Conservation (phyloP, 2,113 vertebrate species). For the Bucco capensis region DNA sequence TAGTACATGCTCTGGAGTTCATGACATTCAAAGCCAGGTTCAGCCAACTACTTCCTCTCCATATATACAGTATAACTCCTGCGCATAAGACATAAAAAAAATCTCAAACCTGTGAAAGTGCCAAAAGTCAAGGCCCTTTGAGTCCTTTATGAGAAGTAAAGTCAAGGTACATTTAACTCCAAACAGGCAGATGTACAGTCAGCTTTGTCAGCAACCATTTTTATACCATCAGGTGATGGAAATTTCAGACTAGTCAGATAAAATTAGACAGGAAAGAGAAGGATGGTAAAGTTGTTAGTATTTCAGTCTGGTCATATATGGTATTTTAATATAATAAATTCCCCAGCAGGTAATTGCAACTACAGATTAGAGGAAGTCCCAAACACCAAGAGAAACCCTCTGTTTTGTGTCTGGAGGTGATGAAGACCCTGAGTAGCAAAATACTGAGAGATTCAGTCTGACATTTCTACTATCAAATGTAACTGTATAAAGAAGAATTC, state of each 20-base stretch:
- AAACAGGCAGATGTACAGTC: not conserved
- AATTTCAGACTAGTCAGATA: not conserved
- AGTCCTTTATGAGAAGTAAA: constrained; percentile 8
- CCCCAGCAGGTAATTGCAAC: not conserved
- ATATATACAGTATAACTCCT: constrained; percentile 24
- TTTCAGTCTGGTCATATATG: not conserved
- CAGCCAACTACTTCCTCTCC: constrained; percentile 39
- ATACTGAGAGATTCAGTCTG: not conserved
- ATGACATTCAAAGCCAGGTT: constrained; percentile 29
- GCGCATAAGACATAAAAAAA: constrained; percentile 19
- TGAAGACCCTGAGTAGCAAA: not conserved
- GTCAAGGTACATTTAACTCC: constrained; percentile 7
- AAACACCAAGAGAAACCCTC: not conserved
- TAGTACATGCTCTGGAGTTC: constrained; percentile 7
- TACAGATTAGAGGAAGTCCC: not conserved
- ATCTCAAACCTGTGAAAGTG: not conserved
- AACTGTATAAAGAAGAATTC: not conserved
- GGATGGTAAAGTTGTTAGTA: not conserved
- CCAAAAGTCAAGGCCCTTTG: constrained; percentile 38
- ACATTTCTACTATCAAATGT: not conserved
- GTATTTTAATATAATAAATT: not conserved
- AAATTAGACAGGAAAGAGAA: not conserved
- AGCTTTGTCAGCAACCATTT: not conserved
- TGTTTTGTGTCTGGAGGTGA: not conserved
- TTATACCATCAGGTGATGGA: not conserved